Percentiles rank a stretch among this genome's conserved stretches.
Evolutionary conservation across 2,113 vertebrate species (phyloP).

Genomic region (Nymphicus hollandicus): DNA sequence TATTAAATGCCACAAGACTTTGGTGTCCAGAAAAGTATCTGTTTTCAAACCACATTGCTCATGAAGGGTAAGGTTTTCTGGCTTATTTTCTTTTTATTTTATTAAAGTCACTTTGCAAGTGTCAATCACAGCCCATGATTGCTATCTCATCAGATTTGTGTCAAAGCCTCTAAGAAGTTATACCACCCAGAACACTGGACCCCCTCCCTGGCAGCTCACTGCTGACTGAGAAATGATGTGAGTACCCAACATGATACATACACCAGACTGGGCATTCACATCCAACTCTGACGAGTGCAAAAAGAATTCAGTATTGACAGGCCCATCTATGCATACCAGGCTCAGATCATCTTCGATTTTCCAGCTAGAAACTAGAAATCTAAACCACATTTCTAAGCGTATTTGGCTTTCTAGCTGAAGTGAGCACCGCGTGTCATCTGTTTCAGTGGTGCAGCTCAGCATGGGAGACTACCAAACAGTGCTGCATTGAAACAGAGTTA

Average conservation of each 20-base stretch:
- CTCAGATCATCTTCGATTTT: not conserved
- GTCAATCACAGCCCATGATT: not conserved
- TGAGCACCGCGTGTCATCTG: not conserved
- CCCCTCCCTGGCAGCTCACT: not conserved
- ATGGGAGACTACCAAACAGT: not conserved
- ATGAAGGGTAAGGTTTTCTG: not conserved
- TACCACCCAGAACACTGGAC: not conserved
- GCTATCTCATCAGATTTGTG: not conserved
- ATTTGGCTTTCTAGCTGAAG: not conserved
- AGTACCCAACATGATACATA: not conserved
- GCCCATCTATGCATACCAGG: not conserved
- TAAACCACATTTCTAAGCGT: not conserved
- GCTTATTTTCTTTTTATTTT: not conserved
- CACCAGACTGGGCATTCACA: not conserved
- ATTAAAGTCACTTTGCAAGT: not conserved
- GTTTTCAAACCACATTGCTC: not conserved
- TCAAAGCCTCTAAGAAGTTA: not conserved
- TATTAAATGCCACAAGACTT: not conserved
- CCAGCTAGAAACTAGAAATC: not conserved
- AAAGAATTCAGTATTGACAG: not conserved
- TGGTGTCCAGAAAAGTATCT: not conserved
- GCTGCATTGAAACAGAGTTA: not conserved
- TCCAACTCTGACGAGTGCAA: not conserved
- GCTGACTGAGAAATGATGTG: not conserved
- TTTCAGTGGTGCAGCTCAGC: not conserved